phyloP scores from a whole-genome alignment of 2,888 invertebrate genomes.

The Macroteleia sp. region DNA sequence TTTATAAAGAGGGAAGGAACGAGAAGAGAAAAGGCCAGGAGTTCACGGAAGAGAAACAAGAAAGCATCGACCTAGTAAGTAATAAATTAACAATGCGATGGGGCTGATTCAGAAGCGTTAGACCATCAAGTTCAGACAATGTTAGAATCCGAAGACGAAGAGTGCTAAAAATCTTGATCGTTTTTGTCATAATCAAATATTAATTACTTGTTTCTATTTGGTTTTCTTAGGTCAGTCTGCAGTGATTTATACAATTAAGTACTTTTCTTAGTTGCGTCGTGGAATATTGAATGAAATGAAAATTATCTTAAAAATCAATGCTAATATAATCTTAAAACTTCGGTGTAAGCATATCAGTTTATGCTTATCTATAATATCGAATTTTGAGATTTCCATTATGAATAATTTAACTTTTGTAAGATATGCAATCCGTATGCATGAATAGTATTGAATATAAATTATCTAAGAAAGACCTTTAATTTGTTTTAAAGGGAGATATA shows the following conservation, averaged over 20 bases:
- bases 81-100: constrained; percentile 42
- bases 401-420: constrained; percentile 13
- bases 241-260: no score
- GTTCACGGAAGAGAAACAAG: neutral
- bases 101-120: constrained; percentile 28
- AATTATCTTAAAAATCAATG: neutral
- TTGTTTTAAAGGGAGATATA: constrained; percentile 8
- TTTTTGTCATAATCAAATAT: constrained; percentile 10
- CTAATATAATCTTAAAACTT: no score
- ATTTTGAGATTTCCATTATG: neutral
- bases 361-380: no score
- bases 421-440: constrained; percentile 2
- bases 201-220: constrained; percentile 12
- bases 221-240: neutral
- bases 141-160: constrained; percentile 4
- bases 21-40: constrained; percentile 1
- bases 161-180: constrained; percentile 5
- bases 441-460: constrained; percentile 3
- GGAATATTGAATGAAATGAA: no score
- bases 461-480: no score
- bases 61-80: constrained; percentile 16
- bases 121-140: constrained; percentile 31
- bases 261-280: no score
- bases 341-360: no score
- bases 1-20: constrained; percentile 6